Base-by-base conservation (phyloP, 1,140 invertebrate species). In the Drosophila melanica region DNA sequence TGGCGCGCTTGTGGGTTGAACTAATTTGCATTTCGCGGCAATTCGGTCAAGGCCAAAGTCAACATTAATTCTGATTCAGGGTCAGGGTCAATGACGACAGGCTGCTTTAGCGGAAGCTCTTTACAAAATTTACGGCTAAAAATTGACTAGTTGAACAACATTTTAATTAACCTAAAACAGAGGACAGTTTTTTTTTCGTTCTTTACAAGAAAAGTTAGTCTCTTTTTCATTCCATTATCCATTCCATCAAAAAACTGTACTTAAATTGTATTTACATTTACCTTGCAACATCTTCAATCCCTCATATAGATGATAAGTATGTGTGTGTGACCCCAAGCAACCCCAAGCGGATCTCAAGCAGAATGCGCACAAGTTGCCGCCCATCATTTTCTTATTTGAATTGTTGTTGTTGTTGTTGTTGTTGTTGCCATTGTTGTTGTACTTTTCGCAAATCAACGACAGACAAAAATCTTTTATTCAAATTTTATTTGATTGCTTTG, bases 401-500 rank as follows among this genome's bases (percentile, higher is more conserved):
- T 30, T 69, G 54, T 50, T 70, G 33, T 54, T 55, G 18, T 64
- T 69, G 54, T 50, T 70, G 33, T 54, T 55, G 18, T 64, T 60
- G 51, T 57, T 58, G 33, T 33, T 71, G 41, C 48, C 53, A 16
- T 75, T 74, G 55, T 54, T 75, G 73, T 64, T 71, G 73, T 65
- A 75, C 76, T 82, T 84, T 87, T 87, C 68, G 67, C 79, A 89
- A 89, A 89, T 89, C 84, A 89, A 77, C 85, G 80, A 80, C 84
- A 89, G 84, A 89, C 84, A 84, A 89, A 87, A 89, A 89, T 89
- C 84, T 89, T 89, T 89, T 89, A 89, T 89, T 89, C 84, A 89
- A 89, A 89, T 89, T 84, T 89, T 89, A 89, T 89, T 89, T 89
- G 84, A 89, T 89, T 89, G 84, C 84, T 89, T 89, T 89, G 84